Evolutionary conservation across 2,113 vertebrate species (phyloP).

Genomic region (Pedionomus torquatus): DNA sequence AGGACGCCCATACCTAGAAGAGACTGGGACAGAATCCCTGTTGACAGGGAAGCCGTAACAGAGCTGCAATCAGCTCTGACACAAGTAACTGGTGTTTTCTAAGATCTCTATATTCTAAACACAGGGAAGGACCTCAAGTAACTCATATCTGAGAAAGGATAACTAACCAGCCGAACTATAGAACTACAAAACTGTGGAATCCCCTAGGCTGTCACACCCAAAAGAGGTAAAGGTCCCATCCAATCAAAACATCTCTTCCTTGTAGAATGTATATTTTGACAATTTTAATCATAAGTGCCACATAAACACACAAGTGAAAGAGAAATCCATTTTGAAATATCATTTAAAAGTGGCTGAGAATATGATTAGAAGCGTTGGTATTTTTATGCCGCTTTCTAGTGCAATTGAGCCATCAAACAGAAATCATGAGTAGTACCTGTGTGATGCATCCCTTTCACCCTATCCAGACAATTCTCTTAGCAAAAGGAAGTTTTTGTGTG

Average conservation of each 20-base stretch:
- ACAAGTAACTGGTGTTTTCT: neutral
- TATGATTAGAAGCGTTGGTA: neutral
- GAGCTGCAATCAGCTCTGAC: neutral
- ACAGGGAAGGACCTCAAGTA: neutral
- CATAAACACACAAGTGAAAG: neutral
- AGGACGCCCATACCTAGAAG: neutral
- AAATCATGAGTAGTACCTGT: accelerated
- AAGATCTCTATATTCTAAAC: neutral
- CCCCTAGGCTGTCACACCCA: neutral
- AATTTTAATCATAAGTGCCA: neutral
- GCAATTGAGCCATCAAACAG: neutral
- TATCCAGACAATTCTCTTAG: neutral
- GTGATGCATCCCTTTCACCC: neutral
- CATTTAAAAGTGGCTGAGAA: neutral
- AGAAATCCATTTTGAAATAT: neutral
- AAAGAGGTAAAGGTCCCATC: neutral
- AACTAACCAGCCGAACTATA: neutral
- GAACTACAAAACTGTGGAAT: neutral
- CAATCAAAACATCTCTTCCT: neutral
- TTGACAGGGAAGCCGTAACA: neutral
- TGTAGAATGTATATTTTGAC: neutral
- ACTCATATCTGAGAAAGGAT: neutral
- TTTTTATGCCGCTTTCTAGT: neutral
- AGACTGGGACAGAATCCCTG: neutral
- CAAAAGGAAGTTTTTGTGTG: neutral